phyloP scores from a whole-genome alignment of 2,113 vertebrate species.

The Clinocottus analis region DNA sequence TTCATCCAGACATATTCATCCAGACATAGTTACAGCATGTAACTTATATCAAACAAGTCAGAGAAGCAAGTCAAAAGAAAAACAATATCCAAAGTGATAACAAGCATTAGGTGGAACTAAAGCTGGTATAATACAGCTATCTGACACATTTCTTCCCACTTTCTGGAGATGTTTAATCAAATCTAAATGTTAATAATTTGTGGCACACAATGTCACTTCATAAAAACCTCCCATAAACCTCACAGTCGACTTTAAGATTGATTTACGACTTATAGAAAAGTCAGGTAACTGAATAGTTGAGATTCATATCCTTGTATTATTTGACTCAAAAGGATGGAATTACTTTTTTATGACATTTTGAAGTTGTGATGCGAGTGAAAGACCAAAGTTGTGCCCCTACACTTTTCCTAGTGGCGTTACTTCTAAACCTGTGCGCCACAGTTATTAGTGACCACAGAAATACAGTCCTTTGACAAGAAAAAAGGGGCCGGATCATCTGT shows the following conservation, averaged over 20 bases:
- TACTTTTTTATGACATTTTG: background rate
- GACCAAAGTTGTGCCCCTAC: background rate
- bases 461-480: conserved; percentile 14
- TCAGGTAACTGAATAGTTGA: background rate
- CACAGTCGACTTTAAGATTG: background rate
- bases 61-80: no score
- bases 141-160: background rate
- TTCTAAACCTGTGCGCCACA: background rate
- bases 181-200: background rate
- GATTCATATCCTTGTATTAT: background rate
- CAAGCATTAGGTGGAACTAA: background rate
- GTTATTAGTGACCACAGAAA: background rate
- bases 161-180: background rate
- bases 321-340: background rate
- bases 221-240: no score
- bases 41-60: no score
- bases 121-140: background rate
- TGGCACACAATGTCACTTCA: background rate
- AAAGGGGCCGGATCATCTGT: background rate
- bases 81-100: background rate
- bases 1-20: conserved; percentile 3
- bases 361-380: background rate
- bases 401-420: background rate
- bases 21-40: conserved; percentile 1
- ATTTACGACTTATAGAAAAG: background rate